Evolutionary conservation across 2,797 vertebrate species (phyloP), one percentile per base, ranked within the genome.

Genomic region (Thripadectes ignobilis): DNA sequence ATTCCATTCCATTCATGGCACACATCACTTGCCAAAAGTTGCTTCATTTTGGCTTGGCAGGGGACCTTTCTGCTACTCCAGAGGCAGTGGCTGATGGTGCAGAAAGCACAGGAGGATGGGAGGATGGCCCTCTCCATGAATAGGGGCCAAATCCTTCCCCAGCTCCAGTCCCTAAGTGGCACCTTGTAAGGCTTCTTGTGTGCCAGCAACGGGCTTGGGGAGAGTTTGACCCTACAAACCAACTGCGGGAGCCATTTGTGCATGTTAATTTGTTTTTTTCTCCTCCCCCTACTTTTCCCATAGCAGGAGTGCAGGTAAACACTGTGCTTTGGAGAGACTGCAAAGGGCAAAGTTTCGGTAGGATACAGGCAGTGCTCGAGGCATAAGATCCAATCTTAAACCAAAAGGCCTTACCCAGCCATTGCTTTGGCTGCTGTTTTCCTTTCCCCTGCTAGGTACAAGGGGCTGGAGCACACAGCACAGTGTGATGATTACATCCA

Each of bases 401-500:
- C 19, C 18, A 12, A 54, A 54, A 54, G 52, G 11, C 19, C 30
- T 54, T 54, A 54, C 29, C 52, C 52, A 54, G 19, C 12, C 52
- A 32, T 54, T 32, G 52, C 12, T 32, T 32, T 54, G 52, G 30
- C 52, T 32, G 30, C 52, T 54, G 10, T 66, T 68, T 78, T 49
- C 66, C 63, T 36, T 7, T 4, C 3, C 85, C 7, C 46, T 19
- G 8, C 30, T 10, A 98, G 98, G 98, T 97, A 98, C 14, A 66
- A 98, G 32, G 97, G 97, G 17, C 94, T 98, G 96, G 91, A 89
- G 12, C 91, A 72, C 0, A 49, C 83, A 0, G 14, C 16, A 30
- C 93, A 97, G 57, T 98, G 98, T 18, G 39, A 23, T 0, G 58
- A 89, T 55, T 98, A 98, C 9, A 75, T 97, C 55, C 94, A 90